Evolutionary conservation across 2,888 invertebrate genomes (phyloP).

Genomic region (Nomada lathburiana): DNA sequence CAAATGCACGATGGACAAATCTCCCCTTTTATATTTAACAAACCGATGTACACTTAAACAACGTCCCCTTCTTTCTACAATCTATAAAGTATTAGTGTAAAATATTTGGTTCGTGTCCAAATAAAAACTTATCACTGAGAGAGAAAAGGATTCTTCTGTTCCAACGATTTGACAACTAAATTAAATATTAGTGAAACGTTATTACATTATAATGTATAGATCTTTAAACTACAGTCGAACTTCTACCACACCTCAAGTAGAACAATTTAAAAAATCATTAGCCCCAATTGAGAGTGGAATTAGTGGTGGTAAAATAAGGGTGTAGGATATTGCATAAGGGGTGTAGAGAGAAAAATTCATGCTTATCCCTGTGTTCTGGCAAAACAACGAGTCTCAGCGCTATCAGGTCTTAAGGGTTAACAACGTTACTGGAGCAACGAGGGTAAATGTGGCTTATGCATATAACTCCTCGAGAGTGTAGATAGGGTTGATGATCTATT

Average conservation of each 20-base stretch:
- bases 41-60: neutral
- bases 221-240: too few species aligned
- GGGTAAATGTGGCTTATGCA: slow-evolving; percentile 9
- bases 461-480: slow-evolving; percentile 14
- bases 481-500: slow-evolving; percentile 32
- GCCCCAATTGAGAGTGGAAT: neutral
- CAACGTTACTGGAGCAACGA: slow-evolving; percentile 42
- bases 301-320: neutral
- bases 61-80: neutral
- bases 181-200: too few species aligned
- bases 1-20: too few species aligned
- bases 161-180: too few species aligned
- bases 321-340: neutral
- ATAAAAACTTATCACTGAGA: too few species aligned
- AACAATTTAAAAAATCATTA: neutral
- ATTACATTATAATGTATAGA: too few species aligned
- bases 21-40: neutral
- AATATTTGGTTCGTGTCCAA: too few species aligned
- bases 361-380: slow-evolving; percentile 13
- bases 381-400: slow-evolving; percentile 32
- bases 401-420: slow-evolving; percentile 50
- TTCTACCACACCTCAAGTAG: neutral
- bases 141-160: too few species aligned
- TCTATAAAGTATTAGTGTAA: too few species aligned
- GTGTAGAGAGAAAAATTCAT: neutral